Base-by-base conservation (phyloP, 2,888 invertebrate species). In the Margaritifera margaritifera region DNA sequence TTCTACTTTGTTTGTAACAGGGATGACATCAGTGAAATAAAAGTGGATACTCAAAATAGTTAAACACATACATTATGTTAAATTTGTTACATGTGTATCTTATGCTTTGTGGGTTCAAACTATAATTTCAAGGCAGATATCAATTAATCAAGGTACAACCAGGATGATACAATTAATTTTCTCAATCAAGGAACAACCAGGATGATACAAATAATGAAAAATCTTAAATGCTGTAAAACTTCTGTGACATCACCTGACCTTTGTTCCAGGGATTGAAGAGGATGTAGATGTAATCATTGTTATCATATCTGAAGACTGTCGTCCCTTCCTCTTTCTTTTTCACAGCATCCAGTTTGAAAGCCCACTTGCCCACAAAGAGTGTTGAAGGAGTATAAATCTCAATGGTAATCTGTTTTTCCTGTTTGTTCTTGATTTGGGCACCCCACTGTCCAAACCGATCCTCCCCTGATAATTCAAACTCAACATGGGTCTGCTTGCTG, bases 201-300 rank as follows among this genome's bases (percentile, higher is more conserved):
- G 42, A 56, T 24, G 56, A 56, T 19, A 24, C 8, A n/a, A 56
- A 15, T 15, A n/a, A 56, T 6, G 18, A 18, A 56, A 56, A 56
- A n/a, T 56, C n/a, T 22, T 11, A 22, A 22, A 11, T 56, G 19
- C 56, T 22, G 11, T 19, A 63, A 24, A 15, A 27, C 24, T 51
- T 61, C 25, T 19, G n/a, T 20, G 19, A 22, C 5, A 53, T 25
- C 11, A 19, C 20, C 71, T 63, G 90, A 95, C 95, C 94, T 91
- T 93, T 92, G 87, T 95, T 94, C 96, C 97, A 97, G 0, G 96
- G 95, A 90, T 97, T 97, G 87, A 95, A 97, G 4, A 97, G 92
- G 1, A 97, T 90, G 86, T 94, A 96, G 77, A 96, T 92, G 6
- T 67, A 93, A 64, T 93, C 92, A 69, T 72, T 64, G 55, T 84